Evolutionary conservation across 2,888 invertebrate genomes (phyloP).

Genomic region (Phragmatobia fuliginosa): DNA sequence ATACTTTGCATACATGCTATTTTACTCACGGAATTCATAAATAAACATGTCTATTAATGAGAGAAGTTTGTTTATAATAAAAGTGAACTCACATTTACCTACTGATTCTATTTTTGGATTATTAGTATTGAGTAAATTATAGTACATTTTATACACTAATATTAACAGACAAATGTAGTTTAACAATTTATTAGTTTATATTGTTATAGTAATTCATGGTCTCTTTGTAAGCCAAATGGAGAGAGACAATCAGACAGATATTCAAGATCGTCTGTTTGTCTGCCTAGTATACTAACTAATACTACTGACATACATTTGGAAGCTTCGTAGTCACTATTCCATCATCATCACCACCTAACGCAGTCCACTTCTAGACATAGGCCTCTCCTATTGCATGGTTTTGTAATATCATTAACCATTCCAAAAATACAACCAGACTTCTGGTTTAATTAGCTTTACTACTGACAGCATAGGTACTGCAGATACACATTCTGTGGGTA

Average conservation of each 20-base stretch:
- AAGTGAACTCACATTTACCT: slow-evolving; percentile 5
- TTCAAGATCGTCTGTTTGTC: not conserved
- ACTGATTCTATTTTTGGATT: slow-evolving; percentile 12
- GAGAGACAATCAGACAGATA: not conserved
- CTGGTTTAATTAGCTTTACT: no score
- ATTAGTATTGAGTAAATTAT: slow-evolving; percentile 11
- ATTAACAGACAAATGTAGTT: not conserved
- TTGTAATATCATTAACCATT: not conserved
- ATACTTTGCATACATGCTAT: slow-evolving; percentile 56
- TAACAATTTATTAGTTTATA: slow-evolving; percentile 2
- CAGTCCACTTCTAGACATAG: no score
- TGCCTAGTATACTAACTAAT: no score
- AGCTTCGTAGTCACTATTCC: not conserved
- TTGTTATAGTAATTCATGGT: not conserved
- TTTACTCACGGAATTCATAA: slow-evolving; percentile 39
- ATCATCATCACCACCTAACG: no score
- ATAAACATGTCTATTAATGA: slow-evolving; percentile 34
- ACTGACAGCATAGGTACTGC: no score
- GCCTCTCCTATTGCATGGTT: no score
- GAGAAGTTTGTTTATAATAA: slow-evolving; percentile 15
- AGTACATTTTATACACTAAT: slow-evolving; percentile 4
- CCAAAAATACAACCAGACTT: no score
- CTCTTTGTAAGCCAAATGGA: not conserved
- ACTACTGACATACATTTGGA: not conserved
- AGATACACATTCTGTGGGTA: no score